These are phyloP conservation scores for Xenopus tropicalis DNA, from an alignment of 2,113 vertebrate genomes.

Conservation along the genomic window UCB_Xtro_10.0 CM004448.2:38145501-38146000, in stretches of 20 bases:
- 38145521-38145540: neutral
- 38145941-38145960: constrained; percentile 82
- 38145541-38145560: neutral
- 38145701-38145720: constrained; percentile 42
- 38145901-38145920: constrained; percentile 73
- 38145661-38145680: constrained; percentile 31
- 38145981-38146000: constrained; percentile 84
- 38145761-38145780: constrained; percentile 54
- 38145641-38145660: constrained; percentile 35
- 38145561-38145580: constrained; percentile 13
- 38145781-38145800: constrained; percentile 55
- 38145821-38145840: constrained; percentile 77
- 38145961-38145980: constrained; percentile 94
- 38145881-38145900: constrained; percentile 94
- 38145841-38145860: constrained; percentile 79
- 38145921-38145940: constrained; percentile 73
- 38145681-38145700: constrained; percentile 43
- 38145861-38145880: constrained; percentile 71
- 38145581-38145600: constrained; percentile 31
- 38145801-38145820: constrained; percentile 57
- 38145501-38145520: too few relatives aligned
- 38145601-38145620: constrained; percentile 43
- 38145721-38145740: constrained; percentile 46
- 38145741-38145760: constrained; percentile 52
- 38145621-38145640: constrained; percentile 39